phyloP scores from a whole-genome alignment of 2,888 invertebrate species.

The Lordiphosa andalusiaca region DNA sequence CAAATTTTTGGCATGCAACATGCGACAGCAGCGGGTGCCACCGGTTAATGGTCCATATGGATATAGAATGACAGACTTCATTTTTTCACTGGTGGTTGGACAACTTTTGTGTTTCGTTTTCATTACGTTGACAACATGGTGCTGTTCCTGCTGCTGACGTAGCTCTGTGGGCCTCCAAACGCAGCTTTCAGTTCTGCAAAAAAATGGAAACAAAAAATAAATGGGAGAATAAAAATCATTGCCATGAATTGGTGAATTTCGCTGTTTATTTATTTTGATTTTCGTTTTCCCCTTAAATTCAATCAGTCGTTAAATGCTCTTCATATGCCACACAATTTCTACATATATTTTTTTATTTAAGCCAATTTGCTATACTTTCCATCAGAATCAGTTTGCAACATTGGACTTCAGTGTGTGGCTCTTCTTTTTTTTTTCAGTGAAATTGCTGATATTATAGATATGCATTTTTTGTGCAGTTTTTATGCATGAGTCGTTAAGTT shows the following conservation, averaged over 20 bases:
- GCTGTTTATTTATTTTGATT: slow-evolving; percentile 5
- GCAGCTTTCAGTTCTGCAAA: slow-evolving; percentile 44
- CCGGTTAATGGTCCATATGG: slow-evolving; percentile 81
- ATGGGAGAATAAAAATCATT: slow-evolving; percentile 38
- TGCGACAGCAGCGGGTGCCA: slow-evolving; percentile 83
- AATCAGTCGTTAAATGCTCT: slow-evolving; percentile 34
- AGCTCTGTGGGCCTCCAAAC: slow-evolving; percentile 7
- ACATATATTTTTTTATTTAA: slow-evolving; percentile 18
- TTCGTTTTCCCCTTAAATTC: slow-evolving; percentile 17
- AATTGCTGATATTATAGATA: not conserved
- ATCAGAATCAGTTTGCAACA: slow-evolving; percentile 12
- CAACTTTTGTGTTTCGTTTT: slow-evolving; percentile 70
- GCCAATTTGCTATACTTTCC: slow-evolving; percentile 23
- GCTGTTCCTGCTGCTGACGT: slow-evolving; percentile 20
- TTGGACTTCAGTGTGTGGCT: slow-evolving; percentile 1
- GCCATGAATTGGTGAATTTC: slow-evolving; percentile 19
- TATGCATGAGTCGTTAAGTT: slow-evolving; percentile 6
- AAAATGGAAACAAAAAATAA: slow-evolving; percentile 41
- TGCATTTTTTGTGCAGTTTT: not conserved
- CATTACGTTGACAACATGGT: slow-evolving; percentile 66
- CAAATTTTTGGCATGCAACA: slow-evolving; percentile 86
- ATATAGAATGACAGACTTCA: slow-evolving; percentile 82
- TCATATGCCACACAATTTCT: slow-evolving; percentile 14
- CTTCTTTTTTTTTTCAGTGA: not conserved
- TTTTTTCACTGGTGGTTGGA: slow-evolving; percentile 48